These are phyloP conservation scores for Nylanderia fulva DNA, from an alignment of 1,140 invertebrate species.

Conservation along the genomic window DNA sequence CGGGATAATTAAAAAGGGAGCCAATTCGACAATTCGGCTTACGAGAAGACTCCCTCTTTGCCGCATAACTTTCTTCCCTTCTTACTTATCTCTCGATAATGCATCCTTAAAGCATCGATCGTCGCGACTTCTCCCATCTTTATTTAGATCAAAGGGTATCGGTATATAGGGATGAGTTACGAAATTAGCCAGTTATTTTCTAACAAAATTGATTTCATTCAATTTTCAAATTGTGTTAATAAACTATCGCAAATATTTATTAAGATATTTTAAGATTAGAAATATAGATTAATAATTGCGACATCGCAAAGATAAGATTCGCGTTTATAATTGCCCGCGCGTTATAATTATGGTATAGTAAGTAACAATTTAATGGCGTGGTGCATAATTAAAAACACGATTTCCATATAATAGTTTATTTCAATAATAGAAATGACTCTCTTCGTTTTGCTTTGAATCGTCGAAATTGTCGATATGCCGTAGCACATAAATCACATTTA, in stretches of 20 bases:
- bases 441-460: background rate
- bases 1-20: conserved; percentile 70
- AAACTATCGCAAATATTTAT: background rate
- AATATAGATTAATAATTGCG: background rate
- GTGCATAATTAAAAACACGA: conserved; percentile 2
- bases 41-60: conserved; percentile 40
- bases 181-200: background rate
- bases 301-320: background rate
- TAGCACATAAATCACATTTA: conserved; percentile 25
- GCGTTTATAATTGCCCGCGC: background rate
- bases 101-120: conserved; percentile 5
- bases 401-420: conserved; percentile 25
- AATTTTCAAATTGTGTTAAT: background rate
- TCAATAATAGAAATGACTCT: background rate
- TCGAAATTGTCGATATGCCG: background rate
- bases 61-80: conserved; percentile 14
- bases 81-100: conserved; percentile 4
- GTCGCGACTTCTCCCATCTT: background rate
- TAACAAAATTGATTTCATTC: background rate
- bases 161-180: background rate
- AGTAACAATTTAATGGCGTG: conserved; percentile 4
- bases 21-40: conserved; percentile 57
- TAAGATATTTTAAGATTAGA: background rate
- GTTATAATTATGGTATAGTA: conserved; percentile 23
- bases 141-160: background rate